These are phyloP conservation scores for Drosophila oshimai DNA, from an alignment of 1,140 invertebrate species.

Conservation along the genomic window DNA sequence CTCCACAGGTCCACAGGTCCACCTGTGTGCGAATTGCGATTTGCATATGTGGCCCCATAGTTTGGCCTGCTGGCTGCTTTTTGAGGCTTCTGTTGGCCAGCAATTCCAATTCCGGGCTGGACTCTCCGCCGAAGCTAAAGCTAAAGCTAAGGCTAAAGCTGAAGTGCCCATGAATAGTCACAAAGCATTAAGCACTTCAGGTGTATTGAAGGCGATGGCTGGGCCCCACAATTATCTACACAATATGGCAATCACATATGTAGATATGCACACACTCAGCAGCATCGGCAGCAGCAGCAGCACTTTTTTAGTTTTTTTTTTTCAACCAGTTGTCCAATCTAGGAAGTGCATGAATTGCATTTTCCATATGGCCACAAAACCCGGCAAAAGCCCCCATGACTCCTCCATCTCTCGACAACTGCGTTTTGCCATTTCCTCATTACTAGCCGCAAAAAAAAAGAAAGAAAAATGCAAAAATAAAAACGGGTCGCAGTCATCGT, in stretches of 20 bases:
- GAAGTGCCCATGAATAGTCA: slow-evolving; percentile 81
- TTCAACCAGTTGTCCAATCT: slow-evolving; percentile 79
- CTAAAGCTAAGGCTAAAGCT: slow-evolving; percentile 30
- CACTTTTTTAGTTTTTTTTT: too few species aligned
- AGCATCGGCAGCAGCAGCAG: slow-evolving; percentile 27
- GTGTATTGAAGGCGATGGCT: slow-evolving; percentile 28
- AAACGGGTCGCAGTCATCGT: slow-evolving; percentile 63
- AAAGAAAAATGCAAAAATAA: slow-evolving; percentile 19
- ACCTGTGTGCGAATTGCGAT: slow-evolving; percentile 71
- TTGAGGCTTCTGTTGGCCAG: slow-evolving; percentile 74
- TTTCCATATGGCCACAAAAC: slow-evolving; percentile 74
- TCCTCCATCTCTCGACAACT: slow-evolving; percentile 49
- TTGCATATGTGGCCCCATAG: slow-evolving; percentile 72
- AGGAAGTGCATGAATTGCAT: slow-evolving; percentile 81
- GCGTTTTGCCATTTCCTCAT: slow-evolving; percentile 80
- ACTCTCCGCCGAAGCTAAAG: neutral
- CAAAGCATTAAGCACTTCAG: slow-evolving; percentile 80
- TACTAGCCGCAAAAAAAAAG: slow-evolving; percentile 57
- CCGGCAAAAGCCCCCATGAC: slow-evolving; percentile 13
- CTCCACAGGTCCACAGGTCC: slow-evolving; percentile 36
- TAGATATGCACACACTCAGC: slow-evolving; percentile 72
- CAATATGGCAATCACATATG: slow-evolving; percentile 81
- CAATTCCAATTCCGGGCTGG: slow-evolving; percentile 37
- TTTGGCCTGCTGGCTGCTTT: slow-evolving; percentile 42
- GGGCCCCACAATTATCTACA: slow-evolving; percentile 77